A percentile compares a stretch with the other conserved stretches of the same genome.
phyloP scores from a whole-genome alignment of 1,140 invertebrate species.

The Pachyrhynchus sulphureomaculatus region DNA sequence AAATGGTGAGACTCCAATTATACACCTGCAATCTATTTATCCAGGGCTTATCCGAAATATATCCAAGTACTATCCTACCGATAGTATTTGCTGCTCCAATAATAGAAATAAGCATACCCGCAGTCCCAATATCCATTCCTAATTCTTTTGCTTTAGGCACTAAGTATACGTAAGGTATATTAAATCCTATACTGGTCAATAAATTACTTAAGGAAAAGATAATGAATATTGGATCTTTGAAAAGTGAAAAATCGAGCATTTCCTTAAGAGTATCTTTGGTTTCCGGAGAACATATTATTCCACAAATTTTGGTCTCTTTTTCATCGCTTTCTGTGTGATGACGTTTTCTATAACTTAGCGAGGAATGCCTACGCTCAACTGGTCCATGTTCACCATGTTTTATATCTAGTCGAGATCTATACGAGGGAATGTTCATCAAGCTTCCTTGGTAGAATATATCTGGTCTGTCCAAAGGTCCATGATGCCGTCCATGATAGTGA shows the following conservation, averaged over 20 bases:
- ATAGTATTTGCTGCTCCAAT: constrained; percentile 86
- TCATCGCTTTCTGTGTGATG: constrained; percentile 10
- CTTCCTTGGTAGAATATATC: constrained; percentile 88
- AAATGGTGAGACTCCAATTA: constrained; percentile 80
- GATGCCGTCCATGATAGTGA: constrained; percentile 43
- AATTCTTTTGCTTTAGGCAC: constrained; percentile 65
- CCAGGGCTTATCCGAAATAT: constrained; percentile 83
- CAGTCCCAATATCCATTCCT: constrained; percentile 58
- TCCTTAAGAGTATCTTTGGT: constrained; percentile 70
- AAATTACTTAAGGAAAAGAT: constrained; percentile 93
- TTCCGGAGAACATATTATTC: constrained; percentile 59
- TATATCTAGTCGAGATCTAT: constrained; percentile 51
- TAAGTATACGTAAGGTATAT: constrained; percentile 88
- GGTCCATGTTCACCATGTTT: constrained; percentile 49
- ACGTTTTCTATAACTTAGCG: constrained; percentile 41
- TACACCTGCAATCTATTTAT: constrained; percentile 88
- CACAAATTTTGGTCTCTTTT: constrained; percentile 41
- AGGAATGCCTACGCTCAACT: constrained; percentile 35
- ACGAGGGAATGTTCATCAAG: constrained; percentile 59
- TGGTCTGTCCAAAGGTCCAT: constrained; percentile 78
- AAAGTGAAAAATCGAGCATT: constrained; percentile 83
- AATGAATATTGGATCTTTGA: constrained; percentile 85
- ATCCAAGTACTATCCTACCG: constrained; percentile 84
- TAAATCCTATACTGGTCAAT: constrained; percentile 94
- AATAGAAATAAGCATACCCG: constrained; percentile 70